Evolutionary conservation across 2,113 vertebrate genomes (phyloP).

Genomic region (Sinosuthora webbiana): DNA sequence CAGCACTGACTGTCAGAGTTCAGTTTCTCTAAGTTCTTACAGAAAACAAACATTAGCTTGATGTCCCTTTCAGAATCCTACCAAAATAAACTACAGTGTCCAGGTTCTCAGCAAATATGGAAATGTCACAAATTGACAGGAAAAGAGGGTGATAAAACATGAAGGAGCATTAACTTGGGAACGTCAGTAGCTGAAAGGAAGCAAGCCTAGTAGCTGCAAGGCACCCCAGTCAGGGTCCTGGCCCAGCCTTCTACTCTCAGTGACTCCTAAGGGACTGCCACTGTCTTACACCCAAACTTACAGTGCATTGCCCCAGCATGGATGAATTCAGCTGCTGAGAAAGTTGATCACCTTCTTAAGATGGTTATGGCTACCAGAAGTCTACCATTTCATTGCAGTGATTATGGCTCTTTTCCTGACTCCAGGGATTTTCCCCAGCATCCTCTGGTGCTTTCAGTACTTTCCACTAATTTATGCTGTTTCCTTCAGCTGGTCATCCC

Average conservation of each 20-base stretch:
- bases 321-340: neutral
- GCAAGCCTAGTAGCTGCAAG: neutral
- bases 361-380: neutral
- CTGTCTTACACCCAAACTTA: neutral
- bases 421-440: neutral
- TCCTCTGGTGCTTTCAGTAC: neutral
- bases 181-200: neutral
- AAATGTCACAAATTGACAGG: neutral
- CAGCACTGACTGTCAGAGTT: neutral
- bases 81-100: neutral
- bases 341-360: neutral
- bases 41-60: neutral
- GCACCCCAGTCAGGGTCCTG: rapidly evolving
- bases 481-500: neutral
- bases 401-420: neutral
- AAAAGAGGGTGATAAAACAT: neutral
- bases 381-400: neutral
- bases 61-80: neutral
- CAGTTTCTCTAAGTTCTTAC: neutral
- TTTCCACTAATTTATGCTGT: neutral
- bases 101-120: neutral
- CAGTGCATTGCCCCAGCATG: neutral
- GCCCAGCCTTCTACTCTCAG: neutral
- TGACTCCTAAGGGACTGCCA: neutral
- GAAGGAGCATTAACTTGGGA: neutral